phyloP scores from a whole-genome alignment of 2,113 vertebrate genomes.

The Silurus meridionalis region DNA sequence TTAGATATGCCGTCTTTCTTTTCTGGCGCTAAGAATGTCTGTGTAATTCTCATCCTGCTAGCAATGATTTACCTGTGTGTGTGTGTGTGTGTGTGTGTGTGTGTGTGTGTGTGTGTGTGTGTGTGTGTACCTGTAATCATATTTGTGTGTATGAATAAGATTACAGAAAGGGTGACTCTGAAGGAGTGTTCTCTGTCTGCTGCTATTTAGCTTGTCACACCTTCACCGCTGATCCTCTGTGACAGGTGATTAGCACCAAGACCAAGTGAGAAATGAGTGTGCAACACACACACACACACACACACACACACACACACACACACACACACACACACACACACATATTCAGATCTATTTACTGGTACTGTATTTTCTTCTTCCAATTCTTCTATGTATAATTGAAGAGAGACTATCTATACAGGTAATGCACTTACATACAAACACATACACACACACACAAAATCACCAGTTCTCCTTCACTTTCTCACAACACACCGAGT shows the following conservation, averaged over 20 bases:
- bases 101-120: conserved; percentile 4
- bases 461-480: conserved; percentile 12
- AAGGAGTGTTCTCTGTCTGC: conserved; percentile 39
- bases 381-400: neutral
- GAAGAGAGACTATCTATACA: neutral
- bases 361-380: neutral
- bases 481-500: conserved; percentile 2
- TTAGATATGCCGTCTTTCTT: neutral
- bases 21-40: neutral
- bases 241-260: conserved; percentile 37
- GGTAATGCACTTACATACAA: neutral
- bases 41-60: neutral
- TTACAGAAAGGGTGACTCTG: conserved; percentile 35
- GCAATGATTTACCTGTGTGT: neutral
- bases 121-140: neutral
- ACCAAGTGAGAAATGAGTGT: conserved; percentile 11
- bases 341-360: neutral
- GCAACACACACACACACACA: neutral
- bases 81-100: conserved; percentile 29
- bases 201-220: conserved; percentile 43
- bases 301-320: conserved; percentile 2
- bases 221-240: conserved; percentile 11
- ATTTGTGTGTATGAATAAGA: conserved; percentile 36
- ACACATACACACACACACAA: neutral
- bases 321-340: conserved; percentile 21